These are phyloP conservation scores for Spheniscus humboldti DNA, from an alignment of 2,797 vertebrate species.

Conservation along the genomic window DNA sequence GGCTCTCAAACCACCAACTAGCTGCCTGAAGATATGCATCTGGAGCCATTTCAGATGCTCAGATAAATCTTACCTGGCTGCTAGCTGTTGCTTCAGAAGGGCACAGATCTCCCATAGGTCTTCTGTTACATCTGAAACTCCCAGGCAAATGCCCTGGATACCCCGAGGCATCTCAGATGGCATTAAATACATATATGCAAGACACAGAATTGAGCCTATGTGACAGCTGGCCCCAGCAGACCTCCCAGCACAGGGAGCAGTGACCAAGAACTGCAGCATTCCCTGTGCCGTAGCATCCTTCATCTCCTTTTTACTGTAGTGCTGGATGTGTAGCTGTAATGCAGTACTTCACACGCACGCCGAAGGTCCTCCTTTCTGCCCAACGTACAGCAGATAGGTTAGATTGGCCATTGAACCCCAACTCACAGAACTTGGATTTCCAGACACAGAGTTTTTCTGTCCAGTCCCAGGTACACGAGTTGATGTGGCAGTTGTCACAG, in stretches of 20 bases:
- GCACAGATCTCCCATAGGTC: background rate
- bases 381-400: background rate
- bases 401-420: background rate
- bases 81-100: background rate
- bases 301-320: background rate
- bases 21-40: background rate
- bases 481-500: background rate
- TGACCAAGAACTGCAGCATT: background rate
- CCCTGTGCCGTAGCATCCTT: background rate
- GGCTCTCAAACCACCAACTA: background rate
- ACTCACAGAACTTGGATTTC: background rate
- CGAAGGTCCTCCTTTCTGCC: background rate
- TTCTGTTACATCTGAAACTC: background rate
- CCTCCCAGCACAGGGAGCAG: background rate
- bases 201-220: background rate
- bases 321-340: background rate
- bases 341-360: background rate
- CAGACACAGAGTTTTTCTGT: background rate
- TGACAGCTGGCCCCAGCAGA: background rate
- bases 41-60: background rate
- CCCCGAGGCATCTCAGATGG: background rate
- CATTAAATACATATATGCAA: background rate
- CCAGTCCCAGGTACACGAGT: background rate
- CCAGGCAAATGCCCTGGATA: background rate
- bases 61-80: background rate